Base-by-base conservation (phyloP, 2,888 invertebrate genomes). In the Oligia latruncula region DNA sequence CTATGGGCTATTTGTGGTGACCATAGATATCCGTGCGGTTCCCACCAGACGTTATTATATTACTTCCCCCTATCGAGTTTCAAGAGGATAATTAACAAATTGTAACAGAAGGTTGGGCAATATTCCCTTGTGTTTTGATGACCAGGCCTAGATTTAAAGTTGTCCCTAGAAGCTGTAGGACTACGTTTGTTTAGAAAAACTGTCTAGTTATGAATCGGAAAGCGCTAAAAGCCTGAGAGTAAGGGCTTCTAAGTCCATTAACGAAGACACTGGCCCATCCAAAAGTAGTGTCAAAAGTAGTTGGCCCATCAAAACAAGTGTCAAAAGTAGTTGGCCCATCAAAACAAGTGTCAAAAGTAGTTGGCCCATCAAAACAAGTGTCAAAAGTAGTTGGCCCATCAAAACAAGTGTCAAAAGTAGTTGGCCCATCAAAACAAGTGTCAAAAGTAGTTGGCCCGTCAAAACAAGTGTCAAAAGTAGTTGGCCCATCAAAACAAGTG, bases 1-100 rank as follows among this genome's bases (percentile, higher is more conserved):
- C 80, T 83, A 80, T 83, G 77, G 71, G 77, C 80, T 65, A 77
- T 85, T 85, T 77, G 74, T 60, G 84, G 83, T 83, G 35, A 52
- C 80, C 76, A 58, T 80, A 73, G 73, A 81, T 62, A 73, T 81
- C 52, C 35, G 62, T 80, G 81, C n/a, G 81, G 81, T 77, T 67
- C 29, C 15, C 4, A 64, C 17, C 55, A 71, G 62, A 77, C 72
- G 17, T 71, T 81, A 83, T 77, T 73, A 73, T 73, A 71, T 81
- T 29, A 29, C 29, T 29, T 29, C 80, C 81, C 80, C 81, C 62
- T 62, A 66, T 80, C 65, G 43, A 40, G 75, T 73, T 83, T 62
- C 60, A 9, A 74, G 40, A 58, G 66, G 77, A 29, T 73, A n/a
- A 80, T 83, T 83, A 76, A 60, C 72, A 58, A 49, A 52, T 64